Conservation (phyloP, 2,888 invertebrate genomes). For the Cheilosia impressa region DNA sequence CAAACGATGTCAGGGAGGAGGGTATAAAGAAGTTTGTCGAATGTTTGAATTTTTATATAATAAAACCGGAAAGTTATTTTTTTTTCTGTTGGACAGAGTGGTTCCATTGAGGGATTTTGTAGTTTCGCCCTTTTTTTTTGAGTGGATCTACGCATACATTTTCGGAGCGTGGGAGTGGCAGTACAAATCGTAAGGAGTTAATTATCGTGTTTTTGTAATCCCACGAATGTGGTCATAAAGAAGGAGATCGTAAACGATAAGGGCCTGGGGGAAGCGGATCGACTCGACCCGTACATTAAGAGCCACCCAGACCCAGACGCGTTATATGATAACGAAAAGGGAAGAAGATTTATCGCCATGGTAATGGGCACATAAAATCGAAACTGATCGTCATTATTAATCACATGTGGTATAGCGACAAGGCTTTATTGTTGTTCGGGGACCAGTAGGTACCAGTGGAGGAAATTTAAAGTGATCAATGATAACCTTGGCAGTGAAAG, state of each 20-base stretch:
- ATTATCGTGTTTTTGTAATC: slow-evolving; percentile 41
- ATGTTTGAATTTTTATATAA: slow-evolving; percentile 37
- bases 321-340: slow-evolving; percentile 27
- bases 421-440: slow-evolving; percentile 18
- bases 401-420: slow-evolving; percentile 4
- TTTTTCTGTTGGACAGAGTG: background rate
- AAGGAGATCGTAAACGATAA: slow-evolving; percentile 20
- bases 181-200: slow-evolving; percentile 55
- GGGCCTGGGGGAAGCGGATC: background rate
- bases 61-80: slow-evolving; percentile 57
- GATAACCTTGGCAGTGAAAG: slow-evolving; percentile 53
- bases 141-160: slow-evolving; percentile 15
- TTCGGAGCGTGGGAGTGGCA: slow-evolving; percentile 45
- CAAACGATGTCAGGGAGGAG: slow-evolving; percentile 15
- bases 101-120: slow-evolving; percentile 24
- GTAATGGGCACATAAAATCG: slow-evolving; percentile 45
- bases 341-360: background rate
- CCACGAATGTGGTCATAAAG: slow-evolving; percentile 29
- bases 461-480: slow-evolving; percentile 21
- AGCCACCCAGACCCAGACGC: background rate
- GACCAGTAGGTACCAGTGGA: background rate
- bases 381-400: slow-evolving; percentile 54
- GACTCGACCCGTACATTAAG: slow-evolving; percentile 23
- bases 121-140: slow-evolving; percentile 1
- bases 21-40: slow-evolving; percentile 12